Evolutionary conservation across 2,888 invertebrate genomes (phyloP), one percentile per base, ranked within the genome.

Genomic region (Leptinotarsa juncta): DNA sequence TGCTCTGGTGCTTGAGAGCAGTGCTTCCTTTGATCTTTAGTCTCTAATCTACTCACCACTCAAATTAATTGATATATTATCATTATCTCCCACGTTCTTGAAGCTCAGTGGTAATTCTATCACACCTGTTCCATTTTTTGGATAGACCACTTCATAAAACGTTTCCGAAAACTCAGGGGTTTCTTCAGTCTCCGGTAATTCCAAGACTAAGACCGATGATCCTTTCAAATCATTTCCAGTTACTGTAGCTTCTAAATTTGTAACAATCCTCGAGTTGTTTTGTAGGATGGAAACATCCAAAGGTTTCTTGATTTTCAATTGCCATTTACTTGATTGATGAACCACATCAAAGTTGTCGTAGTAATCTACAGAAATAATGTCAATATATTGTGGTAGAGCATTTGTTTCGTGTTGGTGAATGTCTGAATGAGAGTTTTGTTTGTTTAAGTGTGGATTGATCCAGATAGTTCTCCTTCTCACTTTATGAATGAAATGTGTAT

Each of bases 121-220:
- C 14, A 48, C 23, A 15, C 50, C 70, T 3, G 60, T 57, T 51
- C 42, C 65, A 1, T 26, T 65, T 66, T 75, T 50, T 15, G 32
- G 23, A n/a, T 76, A 76, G 42, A 55, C n/a, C 12, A 23, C 73
- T 23, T 48, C 20, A 42, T 76, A 76, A n/a, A 42, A 71, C 20
- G 70, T 50, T 2, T 73, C 57, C 2, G 71, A 57, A 66, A 71
- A 76, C 66, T 68, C 16, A 5, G 71, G 76, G 1, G 12, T 32
- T n/a, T 51, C n/a, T 16, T 51, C 51, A 50, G 26, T 16, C 16
- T 67, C 42, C 2, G 67, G 65, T 23, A 76, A 48, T 42, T 76
- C 65, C n/a, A 76, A 51, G 3, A 76, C 71, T 26, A 76, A 62
- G 4, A 57, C 73, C 16, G 76, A 50, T 20, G 48, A 32, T 20